Base-by-base conservation (phyloP, 2,797 vertebrate species). In the Heteromormyrus szaboi region DNA sequence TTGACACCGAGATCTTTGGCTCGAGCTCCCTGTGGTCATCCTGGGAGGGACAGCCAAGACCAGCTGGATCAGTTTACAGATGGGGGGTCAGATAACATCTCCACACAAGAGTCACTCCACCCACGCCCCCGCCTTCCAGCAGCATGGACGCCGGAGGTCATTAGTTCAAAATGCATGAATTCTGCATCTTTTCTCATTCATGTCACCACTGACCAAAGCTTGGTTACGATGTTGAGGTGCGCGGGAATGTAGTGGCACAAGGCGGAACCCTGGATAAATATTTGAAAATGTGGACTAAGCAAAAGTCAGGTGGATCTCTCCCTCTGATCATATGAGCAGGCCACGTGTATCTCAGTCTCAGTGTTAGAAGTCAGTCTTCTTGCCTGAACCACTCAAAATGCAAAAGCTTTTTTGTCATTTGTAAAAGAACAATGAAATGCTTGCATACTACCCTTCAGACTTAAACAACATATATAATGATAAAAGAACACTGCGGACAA, bases 11-110 rank as follows among this genome's bases (percentile, higher is more conserved):
- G 87, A 88, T 88, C 7, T 53, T 19, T 9, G 11, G 33, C 37
- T 54, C 1, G 1, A 37, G 37, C 17, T 50, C 72, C 72, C 68
- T 54, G 4, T 7, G 88, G 88, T 91, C 89, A 91, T 91, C 93
- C 92, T 11, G 85, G 89, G 93, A 93, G 92, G 91, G 91, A 25
- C 92, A 90, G 88, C 90, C 22, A 89, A 91, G 79, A 87, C 93
- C 50, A 72, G 79, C 76, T 84, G 84, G 79, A 79, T 89, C 22
- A 94, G 94, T 95, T 94, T 94, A 94, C 94, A 94, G 94, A 93
- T 33, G 93, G 90, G 84, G 51, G 88, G 19, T 91, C 93, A 83
- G 89, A 94, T 94, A 94, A 92, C 90, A 95, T 95, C 93, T 83
- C 72, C 37, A 93, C 92, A 94, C 91, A 89, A 91, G 91, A 93